These are phyloP conservation scores for human DNA, from an alignment of 2,113 vertebrate species.

Conservation along the genomic window GRCh38 chr6:156866501-156867000, in stretches of 20 bases:
- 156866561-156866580: neutral
- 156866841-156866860: slow-evolving; percentile 20
- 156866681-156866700: slow-evolving; percentile 38
- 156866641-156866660: neutral
- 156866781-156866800: slow-evolving; percentile 44
- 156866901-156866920: slow-evolving; percentile 19
- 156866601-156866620: neutral
- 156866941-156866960: neutral
- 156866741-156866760: slow-evolving; percentile 36
- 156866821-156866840: neutral
- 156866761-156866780: slow-evolving; percentile 43
- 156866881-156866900: neutral
- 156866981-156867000: neutral
- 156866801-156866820: slow-evolving; percentile 47
- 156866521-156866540: slow-evolving; percentile 47
- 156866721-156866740: slow-evolving; percentile 31
- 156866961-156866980: neutral
- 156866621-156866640: slow-evolving; percentile 46
- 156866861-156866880: slow-evolving; percentile 29
- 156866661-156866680: slow-evolving; percentile 19
- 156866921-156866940: neutral
- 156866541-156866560: neutral
- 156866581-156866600: neutral
- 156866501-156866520: neutral
- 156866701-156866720: slow-evolving; percentile 31